Base-by-base conservation (phyloP, 1,140 invertebrate species). In the Megathymus violae region DNA sequence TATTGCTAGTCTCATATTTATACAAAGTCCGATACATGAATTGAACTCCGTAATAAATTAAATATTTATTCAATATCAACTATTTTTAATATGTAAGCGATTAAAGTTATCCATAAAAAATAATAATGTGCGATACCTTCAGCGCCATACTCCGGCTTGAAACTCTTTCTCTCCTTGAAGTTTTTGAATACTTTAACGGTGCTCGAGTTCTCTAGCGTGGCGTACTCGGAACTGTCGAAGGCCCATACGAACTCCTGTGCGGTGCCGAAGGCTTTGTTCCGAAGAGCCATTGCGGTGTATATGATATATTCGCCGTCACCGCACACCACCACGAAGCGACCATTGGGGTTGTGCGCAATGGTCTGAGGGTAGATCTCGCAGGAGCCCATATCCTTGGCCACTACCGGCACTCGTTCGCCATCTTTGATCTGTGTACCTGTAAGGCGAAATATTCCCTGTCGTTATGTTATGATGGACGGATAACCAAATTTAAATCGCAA, bases 251-350 rank as follows among this genome's bases (percentile, higher is more conserved):
- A 99, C 89, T 99, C 99, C 62, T 99, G 97, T 0, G 98, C 99
- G 3, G 97, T 96, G 2, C 99, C 99, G 89, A 99, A 99, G 7
- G 98, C 98, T 88, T 99, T 99, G 87, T 99, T 99, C 41, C 99
- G 94, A 27, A 99, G 92, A 0, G 98, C 98, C 97, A 99, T 99
- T 0, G 99, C 98, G 0, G 99, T 99, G 89, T 99, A 99, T 71
- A 99, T 99, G 10, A 99, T 99, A 85, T 99, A 99, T 87, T 99
- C 99, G 0, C 99, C 99, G 91, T 99, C 99, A 6, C 99, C 99
- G 91, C 99, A 99, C 5, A 99, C 98, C 3, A 99, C 99, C 1
- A 99, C 96, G 92, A 99, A 99, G 44, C 98, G 94, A 40, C 99
- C 99, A 91, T 99, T 99, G 0, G 98, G 98, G 92, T 99, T 99